Evolutionary conservation across 1,140 invertebrate genomes (phyloP).

Genomic region (Rhopalosiphum padi): DNA sequence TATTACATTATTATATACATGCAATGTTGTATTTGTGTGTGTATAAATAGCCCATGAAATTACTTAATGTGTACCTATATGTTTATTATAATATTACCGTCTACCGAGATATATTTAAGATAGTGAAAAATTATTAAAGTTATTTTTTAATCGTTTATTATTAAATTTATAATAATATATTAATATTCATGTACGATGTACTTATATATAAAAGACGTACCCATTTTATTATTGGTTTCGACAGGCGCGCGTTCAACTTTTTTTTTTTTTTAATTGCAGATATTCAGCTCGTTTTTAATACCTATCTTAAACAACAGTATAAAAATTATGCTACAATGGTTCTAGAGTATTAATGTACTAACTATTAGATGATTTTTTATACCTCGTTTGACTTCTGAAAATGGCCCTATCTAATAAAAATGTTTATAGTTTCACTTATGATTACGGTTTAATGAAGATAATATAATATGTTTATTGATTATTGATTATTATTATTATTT

Average conservation of each 20-base stretch:
- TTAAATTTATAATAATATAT: constrained; percentile 3
- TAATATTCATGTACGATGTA: neutral
- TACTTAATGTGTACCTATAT: constrained; percentile 7
- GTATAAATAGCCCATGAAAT: neutral
- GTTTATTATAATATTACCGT: neutral
- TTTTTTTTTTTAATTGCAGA: neutral
- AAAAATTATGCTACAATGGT: neutral
- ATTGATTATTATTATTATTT: no score
- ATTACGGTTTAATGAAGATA: neutral
- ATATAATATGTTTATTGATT: no score
- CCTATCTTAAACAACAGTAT: neutral
- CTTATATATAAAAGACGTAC: neutral
- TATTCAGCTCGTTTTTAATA: neutral
- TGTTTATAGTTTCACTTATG: neutral
- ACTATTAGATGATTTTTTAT: neutral
- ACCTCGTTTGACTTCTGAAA: neutral
- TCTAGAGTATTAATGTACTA: neutral
- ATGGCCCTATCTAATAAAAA: neutral
- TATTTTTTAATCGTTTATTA: neutral
- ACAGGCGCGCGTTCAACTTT: neutral
- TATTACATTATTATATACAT: neutral
- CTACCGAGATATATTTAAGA: neutral
- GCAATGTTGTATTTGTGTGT: neutral
- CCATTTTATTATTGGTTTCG: neutral
- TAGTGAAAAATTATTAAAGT: neutral